Evolutionary conservation across 64 coral and sea anemone species (phyloP), one percentile per base, ranked within the genome.

Genomic region (Stichodactyla helianthus): DNA sequence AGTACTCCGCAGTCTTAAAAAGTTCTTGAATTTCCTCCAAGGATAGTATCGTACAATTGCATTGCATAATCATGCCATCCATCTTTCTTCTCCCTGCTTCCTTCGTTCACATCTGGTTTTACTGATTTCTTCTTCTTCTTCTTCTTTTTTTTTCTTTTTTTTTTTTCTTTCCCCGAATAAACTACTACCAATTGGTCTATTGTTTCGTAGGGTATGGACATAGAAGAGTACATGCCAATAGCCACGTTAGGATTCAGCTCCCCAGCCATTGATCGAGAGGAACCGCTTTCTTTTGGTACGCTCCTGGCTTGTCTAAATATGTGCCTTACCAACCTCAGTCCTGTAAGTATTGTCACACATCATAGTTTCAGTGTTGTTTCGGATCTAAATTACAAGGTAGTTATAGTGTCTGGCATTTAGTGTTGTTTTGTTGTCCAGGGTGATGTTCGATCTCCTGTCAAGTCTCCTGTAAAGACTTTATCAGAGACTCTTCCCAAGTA

Each of bases 231-330:
- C 82, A 23, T 85, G 6, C 91, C 97, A 15, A 63, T 99, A 64
- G 79, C 94, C 55, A 87, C 90, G 20, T 85, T 99, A 12, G 90
- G 65, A 17, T 99, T 99, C 63, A 99, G 93, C 76, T 91, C 93
- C 26, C 97, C 97, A n/a, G 91, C 90, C 15, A 82, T 99, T 14
- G 97, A 99, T 55, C 83, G 89, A 53, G 97, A 93, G 80, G 91
- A 92, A 84, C 91, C 90, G 9, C 44, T 94, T 6, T 95, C 93
- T 6, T 99, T 99, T 95, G 97, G 97, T 17, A 95, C 93, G 8
- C 89, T 99, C 8, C 84, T 99, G 15, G 91, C 93, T 1, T 99
- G 93, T 76, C 90, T 99, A 35, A 95, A 95, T 23, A 92, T 99
- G 90, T 94, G 93, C 55, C 93, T 99, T 35, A 92, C 82, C 53